phyloP scores from a whole-genome alignment of 1,140 invertebrate species.

The Acromyrmex heyeri region DNA sequence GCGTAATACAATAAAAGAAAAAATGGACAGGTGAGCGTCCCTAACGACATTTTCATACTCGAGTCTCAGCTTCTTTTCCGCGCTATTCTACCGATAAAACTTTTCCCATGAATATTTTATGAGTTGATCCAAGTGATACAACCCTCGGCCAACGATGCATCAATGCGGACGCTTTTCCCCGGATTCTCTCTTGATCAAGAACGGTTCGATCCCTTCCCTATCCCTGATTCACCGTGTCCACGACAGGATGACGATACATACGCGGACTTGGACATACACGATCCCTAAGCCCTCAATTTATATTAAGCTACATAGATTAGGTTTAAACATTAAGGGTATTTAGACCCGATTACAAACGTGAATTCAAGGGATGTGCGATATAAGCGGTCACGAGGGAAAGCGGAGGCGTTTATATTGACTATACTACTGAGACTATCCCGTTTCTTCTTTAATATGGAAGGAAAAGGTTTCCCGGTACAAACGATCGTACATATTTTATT shows the following conservation, averaged over 20 bases:
- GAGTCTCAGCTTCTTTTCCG: slow-evolving; percentile 34
- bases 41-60: slow-evolving; percentile 60
- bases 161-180: slow-evolving; percentile 20
- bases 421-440: slow-evolving; percentile 1
- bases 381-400: not conserved
- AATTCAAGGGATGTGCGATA: slow-evolving; percentile 35
- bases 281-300: slow-evolving; percentile 10
- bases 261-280: not conserved
- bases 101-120: slow-evolving; percentile 74
- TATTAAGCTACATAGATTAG: slow-evolving; percentile 35
- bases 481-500: slow-evolving; percentile 59
- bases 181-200: slow-evolving; percentile 46
- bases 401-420: slow-evolving; percentile 9
- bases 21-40: slow-evolving; percentile 42
- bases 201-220: slow-evolving; percentile 31
- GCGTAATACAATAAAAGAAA: not conserved
- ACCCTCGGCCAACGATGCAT: slow-evolving; percentile 53
- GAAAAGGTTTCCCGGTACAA: slow-evolving; percentile 31
- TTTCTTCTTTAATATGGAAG: not conserved
- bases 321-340: slow-evolving; percentile 23
- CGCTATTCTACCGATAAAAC: slow-evolving; percentile 52
- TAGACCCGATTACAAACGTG: slow-evolving; percentile 53
- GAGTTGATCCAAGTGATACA: slow-evolving; percentile 62
- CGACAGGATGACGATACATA: not conserved
- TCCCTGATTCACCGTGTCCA: not conserved